These are phyloP conservation scores for Rhagium mordax DNA, from an alignment of 2,888 invertebrate species.

Conservation along the genomic window DNA sequence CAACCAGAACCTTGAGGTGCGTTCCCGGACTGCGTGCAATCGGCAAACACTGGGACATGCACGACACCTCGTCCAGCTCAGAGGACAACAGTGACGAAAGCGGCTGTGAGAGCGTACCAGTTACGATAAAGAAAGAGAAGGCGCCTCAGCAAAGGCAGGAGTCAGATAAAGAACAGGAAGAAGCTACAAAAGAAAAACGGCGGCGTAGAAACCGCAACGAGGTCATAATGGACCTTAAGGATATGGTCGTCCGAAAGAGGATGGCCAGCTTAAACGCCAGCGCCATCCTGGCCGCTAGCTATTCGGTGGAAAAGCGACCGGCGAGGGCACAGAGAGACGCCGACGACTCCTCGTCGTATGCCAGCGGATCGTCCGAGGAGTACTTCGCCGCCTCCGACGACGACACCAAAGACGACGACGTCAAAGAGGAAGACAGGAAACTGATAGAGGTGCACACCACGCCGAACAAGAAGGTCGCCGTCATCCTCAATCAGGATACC, in stretches of 20 bases:
- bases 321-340: conserved; percentile 72
- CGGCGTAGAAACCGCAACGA: conserved; percentile 76
- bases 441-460: conserved; percentile 66
- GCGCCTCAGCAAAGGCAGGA: conserved; percentile 64
- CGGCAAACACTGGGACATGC: conserved; percentile 89
- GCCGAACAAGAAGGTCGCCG: conserved; percentile 77
- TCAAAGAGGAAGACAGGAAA: conserved; percentile 71
- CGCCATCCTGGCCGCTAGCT: conserved; percentile 91
- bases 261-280: conserved; percentile 94
- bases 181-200: conserved; percentile 66
- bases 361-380: conserved; percentile 72
- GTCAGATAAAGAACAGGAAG: conserved; percentile 62
- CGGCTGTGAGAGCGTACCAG: conserved; percentile 20
- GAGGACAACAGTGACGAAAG: conserved; percentile 60
- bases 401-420: conserved; percentile 69
- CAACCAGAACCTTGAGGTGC: conserved; percentile 77
- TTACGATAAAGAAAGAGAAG: conserved; percentile 66
- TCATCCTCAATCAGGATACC: conserved; percentile 88
- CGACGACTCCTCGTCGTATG: conserved; percentile 67
- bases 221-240: conserved; percentile 85
- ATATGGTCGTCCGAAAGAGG: conserved; percentile 90
- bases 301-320: conserved; percentile 78
- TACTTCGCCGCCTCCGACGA: conserved; percentile 71
- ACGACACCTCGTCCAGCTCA: conserved; percentile 78
- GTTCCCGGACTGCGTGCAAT: conserved; percentile 84